Conservation (phyloP, 2,888 invertebrate genomes). For the Scaptomyza caliginosa region DNA sequence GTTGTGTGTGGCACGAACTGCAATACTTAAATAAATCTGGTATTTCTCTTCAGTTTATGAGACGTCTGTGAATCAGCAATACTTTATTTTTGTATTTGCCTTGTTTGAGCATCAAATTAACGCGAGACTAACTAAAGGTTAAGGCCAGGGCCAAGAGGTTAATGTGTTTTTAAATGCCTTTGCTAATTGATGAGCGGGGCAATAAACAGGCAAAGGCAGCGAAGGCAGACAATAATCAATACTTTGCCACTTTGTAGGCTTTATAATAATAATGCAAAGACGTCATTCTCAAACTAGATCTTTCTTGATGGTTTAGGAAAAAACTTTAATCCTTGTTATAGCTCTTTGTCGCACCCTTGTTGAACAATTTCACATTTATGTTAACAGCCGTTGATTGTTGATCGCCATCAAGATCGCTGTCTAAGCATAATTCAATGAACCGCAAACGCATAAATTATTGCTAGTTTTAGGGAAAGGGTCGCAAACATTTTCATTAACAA, state of each 20-base stretch:
- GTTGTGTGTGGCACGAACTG: slow-evolving; percentile 9
- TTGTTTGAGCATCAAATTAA: slow-evolving; percentile 65
- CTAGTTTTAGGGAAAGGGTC: slow-evolving; percentile 22
- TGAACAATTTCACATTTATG: slow-evolving; percentile 35
- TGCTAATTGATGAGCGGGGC: slow-evolving; percentile 65
- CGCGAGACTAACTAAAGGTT: slow-evolving; percentile 51
- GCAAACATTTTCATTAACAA: slow-evolving; percentile 63
- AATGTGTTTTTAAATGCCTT: slow-evolving; percentile 70
- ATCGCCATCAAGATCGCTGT: slow-evolving; percentile 49
- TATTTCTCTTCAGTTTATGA: slow-evolving; percentile 40
- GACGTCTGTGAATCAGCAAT: slow-evolving; percentile 50
- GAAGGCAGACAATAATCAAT: background rate
- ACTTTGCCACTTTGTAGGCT: background rate
- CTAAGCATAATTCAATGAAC: slow-evolving; percentile 47
- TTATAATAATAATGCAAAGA: background rate
- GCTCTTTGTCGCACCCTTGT: slow-evolving; percentile 2
- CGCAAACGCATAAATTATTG: slow-evolving; percentile 69
- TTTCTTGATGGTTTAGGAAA: too few relatives aligned
- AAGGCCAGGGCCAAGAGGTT: slow-evolving; percentile 70
- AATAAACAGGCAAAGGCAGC: slow-evolving; percentile 5
- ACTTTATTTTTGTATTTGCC: background rate
- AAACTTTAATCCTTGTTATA: slow-evolving; percentile 31
- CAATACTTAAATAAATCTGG: slow-evolving; percentile 31
- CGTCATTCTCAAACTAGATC: too few relatives aligned
- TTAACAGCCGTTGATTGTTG: slow-evolving; percentile 49